phyloP scores from a whole-genome alignment of 2,888 invertebrate species.

The Elgonia sp. region DNA sequence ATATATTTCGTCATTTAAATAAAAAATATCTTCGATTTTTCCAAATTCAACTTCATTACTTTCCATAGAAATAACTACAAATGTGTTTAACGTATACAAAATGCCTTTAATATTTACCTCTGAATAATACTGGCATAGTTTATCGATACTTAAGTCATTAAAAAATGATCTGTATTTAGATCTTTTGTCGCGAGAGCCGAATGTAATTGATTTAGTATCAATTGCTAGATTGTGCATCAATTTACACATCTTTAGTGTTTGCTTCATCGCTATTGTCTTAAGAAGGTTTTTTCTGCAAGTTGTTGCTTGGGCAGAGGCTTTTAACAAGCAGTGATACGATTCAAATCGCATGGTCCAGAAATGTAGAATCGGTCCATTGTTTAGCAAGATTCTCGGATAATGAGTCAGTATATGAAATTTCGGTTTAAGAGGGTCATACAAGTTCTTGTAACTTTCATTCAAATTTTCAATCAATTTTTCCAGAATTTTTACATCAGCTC shows the following conservation, averaged over 20 bases:
- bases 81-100: slow-evolving; percentile 16
- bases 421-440: slow-evolving; percentile 20
- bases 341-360: slow-evolving; percentile 51
- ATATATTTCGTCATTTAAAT: slow-evolving; percentile 7
- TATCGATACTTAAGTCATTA: not conserved
- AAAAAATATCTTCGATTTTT: slow-evolving; percentile 28
- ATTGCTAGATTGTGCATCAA: slow-evolving; percentile 20
- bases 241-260: slow-evolving; percentile 65
- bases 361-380: slow-evolving; percentile 27
- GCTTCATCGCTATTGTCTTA: slow-evolving; percentile 70
- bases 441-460: slow-evolving; percentile 15
- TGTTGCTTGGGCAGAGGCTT: slow-evolving; percentile 31
- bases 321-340: slow-evolving; percentile 22
- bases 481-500: not conserved
- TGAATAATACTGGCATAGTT: too few relatives aligned
- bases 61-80: slow-evolving; percentile 7
- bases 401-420: slow-evolving; percentile 42
- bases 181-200: not conserved
- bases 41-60: slow-evolving; percentile 33
- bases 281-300: slow-evolving; percentile 56
- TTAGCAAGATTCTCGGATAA: slow-evolving; percentile 34
- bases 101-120: slow-evolving; percentile 12
- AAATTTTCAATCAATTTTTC: slow-evolving; percentile 12
- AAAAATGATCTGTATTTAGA: not conserved
- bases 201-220: not conserved